Evolutionary conservation across 2,797 vertebrate species (phyloP).

Genomic region (Geotrypetes seraphini): DNA sequence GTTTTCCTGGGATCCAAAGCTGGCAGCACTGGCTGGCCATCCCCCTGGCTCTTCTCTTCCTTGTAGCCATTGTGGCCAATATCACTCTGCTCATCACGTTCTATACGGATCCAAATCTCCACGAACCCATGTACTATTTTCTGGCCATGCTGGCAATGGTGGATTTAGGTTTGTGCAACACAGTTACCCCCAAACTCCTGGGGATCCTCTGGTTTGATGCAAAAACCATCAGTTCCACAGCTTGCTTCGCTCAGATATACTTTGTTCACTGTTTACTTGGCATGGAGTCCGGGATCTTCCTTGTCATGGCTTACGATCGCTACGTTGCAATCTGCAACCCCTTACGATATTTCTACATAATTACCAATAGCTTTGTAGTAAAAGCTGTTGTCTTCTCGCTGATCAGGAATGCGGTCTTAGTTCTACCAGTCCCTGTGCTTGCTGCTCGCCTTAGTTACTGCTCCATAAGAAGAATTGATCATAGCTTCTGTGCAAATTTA

Average conservation of each 20-base stretch:
- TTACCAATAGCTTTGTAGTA: slow-evolving; percentile 21
- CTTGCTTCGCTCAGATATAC: slow-evolving; percentile 47
- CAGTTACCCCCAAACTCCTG: slow-evolving; percentile 24
- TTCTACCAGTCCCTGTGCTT: slow-evolving; percentile 5
- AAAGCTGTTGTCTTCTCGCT: slow-evolving; percentile 7
- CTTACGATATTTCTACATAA: slow-evolving; percentile 29
- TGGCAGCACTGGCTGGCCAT: slow-evolving; percentile 18
- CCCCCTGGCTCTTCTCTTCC: slow-evolving; percentile 28
- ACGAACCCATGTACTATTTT: slow-evolving; percentile 55
- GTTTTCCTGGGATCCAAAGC: slow-evolving; percentile 48
- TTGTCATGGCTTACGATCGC: slow-evolving; percentile 45
- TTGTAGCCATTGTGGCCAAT: slow-evolving; percentile 41
- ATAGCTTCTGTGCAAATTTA: slow-evolving; percentile 32
- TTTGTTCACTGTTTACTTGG: slow-evolving; percentile 50
- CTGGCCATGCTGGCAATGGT: slow-evolving; percentile 47
- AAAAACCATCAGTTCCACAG: slow-evolving; percentile 20
- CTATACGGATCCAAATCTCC: slow-evolving; percentile 29
- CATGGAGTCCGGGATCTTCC: slow-evolving; percentile 47
- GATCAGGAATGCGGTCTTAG: slow-evolving; percentile 9
- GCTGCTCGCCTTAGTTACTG: slow-evolving; percentile 16
- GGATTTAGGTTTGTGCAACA: slow-evolving; percentile 39
- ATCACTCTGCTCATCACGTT: slow-evolving; percentile 33
- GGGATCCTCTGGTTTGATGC: slow-evolving; percentile 25
- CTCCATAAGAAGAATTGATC: slow-evolving; percentile 14
- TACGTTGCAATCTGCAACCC: slow-evolving; percentile 37